These are phyloP conservation scores for Ceratothoa steindachneri DNA, from an alignment of 2,888 invertebrate species.

Conservation along the genomic window DNA sequence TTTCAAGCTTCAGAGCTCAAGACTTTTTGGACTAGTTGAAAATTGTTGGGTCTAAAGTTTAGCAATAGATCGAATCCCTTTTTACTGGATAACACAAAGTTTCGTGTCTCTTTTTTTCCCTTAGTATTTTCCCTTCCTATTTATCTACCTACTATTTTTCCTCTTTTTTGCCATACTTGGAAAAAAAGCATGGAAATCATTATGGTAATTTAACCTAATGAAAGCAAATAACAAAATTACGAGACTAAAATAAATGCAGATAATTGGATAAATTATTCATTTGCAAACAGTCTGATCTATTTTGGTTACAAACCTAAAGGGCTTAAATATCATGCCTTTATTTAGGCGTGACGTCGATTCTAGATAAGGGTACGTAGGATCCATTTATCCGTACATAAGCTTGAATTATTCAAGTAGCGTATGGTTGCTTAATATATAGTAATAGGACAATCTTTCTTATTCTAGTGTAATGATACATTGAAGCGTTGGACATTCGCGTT, in stretches of 20 bases:
- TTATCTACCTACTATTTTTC: too few species aligned
- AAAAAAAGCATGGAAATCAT: background rate
- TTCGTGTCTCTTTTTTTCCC: background rate
- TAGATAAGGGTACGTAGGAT: background rate
- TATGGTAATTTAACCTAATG: background rate
- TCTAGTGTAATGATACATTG: too few species aligned
- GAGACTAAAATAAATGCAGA: background rate
- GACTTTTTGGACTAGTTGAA: constrained; percentile 1
- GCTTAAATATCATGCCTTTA: too few species aligned
- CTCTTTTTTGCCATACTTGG: background rate
- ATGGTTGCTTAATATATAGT: background rate
- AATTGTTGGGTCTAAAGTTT: constrained; percentile 1
- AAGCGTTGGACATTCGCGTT: too few species aligned
- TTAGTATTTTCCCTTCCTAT: background rate
- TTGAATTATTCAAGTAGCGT: background rate
- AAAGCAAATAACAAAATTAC: background rate
- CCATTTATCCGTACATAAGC: background rate
- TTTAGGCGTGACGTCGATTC: background rate
- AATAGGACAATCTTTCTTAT: too few species aligned
- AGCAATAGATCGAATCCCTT: constrained; percentile 4
- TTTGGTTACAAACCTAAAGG: too few species aligned
- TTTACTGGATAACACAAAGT: constrained; percentile 3
- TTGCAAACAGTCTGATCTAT: background rate
- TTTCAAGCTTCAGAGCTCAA: background rate
- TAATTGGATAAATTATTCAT: background rate